Percentiles rank a stretch among this genome's conserved stretches.
These are phyloP conservation scores for Drosophila ananassae DNA, from an alignment of 1,140 invertebrate species.

Conservation along the genomic window DNA sequence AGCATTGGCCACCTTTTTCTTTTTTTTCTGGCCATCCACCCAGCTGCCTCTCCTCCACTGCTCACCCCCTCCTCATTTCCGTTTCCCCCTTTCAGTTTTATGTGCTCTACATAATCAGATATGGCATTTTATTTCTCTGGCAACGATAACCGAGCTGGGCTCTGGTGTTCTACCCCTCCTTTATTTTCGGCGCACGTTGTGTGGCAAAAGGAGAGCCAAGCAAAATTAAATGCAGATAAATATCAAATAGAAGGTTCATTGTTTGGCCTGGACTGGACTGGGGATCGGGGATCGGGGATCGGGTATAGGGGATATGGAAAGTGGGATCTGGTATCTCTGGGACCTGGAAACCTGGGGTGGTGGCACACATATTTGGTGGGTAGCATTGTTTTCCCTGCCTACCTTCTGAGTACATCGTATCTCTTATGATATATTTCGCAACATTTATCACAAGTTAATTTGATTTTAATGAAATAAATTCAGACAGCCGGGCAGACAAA, in stretches of 20 bases:
- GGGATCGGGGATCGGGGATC: background rate
- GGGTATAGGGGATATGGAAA: too few species aligned
- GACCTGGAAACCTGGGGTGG: slow-evolving; percentile 10
- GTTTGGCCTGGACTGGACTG: slow-evolving; percentile 35
- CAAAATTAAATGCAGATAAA: slow-evolving; percentile 76
- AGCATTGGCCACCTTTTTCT: slow-evolving; percentile 32
- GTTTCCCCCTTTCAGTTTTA: slow-evolving; percentile 46
- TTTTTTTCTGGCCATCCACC: slow-evolving; percentile 8
- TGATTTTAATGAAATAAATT: slow-evolving; percentile 83
- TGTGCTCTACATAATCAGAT: slow-evolving; percentile 80
- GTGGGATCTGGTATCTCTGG: background rate
- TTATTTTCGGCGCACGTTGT: slow-evolving; percentile 37
- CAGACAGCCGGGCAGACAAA: slow-evolving; percentile 51
- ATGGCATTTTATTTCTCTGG: slow-evolving; percentile 76
- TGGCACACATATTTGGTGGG: slow-evolving; percentile 5
- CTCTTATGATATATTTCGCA: slow-evolving; percentile 77
- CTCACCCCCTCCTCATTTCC: slow-evolving; percentile 39
- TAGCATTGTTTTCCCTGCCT: slow-evolving; percentile 27
- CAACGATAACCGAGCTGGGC: slow-evolving; percentile 30
- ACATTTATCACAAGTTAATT: slow-evolving; percentile 83
- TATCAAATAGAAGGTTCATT: slow-evolving; percentile 80
- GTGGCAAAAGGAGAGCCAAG: slow-evolving; percentile 15
- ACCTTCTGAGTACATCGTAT: slow-evolving; percentile 24
- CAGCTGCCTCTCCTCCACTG: slow-evolving; percentile 18
- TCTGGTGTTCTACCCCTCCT: slow-evolving; percentile 8